These are phyloP conservation scores for Crocuta crocuta DNA, from an alignment of 2,113 vertebrate species.

Conservation along the genomic window DNA sequence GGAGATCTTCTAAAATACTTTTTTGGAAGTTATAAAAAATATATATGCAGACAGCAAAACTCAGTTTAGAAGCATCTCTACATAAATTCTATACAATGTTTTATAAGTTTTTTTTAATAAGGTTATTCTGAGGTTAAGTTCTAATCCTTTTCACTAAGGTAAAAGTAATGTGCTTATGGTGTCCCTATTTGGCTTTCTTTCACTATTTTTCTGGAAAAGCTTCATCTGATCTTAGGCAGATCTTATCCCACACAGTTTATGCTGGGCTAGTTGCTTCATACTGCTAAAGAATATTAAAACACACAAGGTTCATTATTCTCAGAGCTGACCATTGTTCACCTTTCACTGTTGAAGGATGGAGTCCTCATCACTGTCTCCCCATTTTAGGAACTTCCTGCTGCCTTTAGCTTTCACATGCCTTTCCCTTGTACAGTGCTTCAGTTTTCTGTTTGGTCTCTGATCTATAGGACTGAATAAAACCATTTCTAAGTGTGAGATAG, in stretches of 20 bases:
- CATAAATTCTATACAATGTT: neutral
- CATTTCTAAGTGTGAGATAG: neutral
- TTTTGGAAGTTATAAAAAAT: neutral
- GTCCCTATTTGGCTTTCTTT: neutral
- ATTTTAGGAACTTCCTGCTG: neutral
- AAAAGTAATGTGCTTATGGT: neutral
- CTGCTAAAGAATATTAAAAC: neutral
- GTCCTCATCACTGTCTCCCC: neutral
- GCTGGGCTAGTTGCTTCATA: neutral
- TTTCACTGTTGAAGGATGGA: neutral
- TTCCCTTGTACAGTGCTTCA: neutral
- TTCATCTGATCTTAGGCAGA: neutral
- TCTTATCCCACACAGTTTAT: neutral
- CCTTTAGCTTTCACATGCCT: neutral
- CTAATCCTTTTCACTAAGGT: neutral
- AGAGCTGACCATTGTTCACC: neutral
- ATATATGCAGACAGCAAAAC: neutral
- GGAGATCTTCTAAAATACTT: neutral
- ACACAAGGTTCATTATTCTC: neutral
- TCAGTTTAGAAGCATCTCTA: neutral
- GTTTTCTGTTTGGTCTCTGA: conserved; percentile 5
- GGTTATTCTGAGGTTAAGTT: neutral
- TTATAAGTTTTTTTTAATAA: neutral
- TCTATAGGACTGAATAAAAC: neutral
- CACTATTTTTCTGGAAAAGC: neutral